Evolutionary conservation across 2,888 invertebrate genomes (phyloP).

Genomic region (Drosophila antonietae): DNA sequence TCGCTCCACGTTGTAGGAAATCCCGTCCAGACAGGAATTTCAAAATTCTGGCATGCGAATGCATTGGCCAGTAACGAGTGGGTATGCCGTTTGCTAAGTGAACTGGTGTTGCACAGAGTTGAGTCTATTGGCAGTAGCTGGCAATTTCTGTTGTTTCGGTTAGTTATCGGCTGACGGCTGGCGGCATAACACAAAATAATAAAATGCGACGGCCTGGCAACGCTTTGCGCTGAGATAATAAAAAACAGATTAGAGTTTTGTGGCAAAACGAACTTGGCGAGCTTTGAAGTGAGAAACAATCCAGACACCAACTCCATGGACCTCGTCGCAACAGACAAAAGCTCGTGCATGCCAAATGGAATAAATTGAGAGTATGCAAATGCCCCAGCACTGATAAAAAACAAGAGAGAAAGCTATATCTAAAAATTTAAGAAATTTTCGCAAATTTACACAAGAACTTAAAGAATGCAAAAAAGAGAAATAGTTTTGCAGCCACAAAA

Average conservation of each 20-base stretch:
- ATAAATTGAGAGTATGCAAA: constrained; percentile 13
- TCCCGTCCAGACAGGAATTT: constrained; percentile 78
- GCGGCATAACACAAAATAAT: constrained; percentile 34
- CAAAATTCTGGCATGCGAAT: constrained; percentile 52
- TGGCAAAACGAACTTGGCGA: constrained; percentile 12
- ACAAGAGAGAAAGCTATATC: background rate
- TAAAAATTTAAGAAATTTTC: background rate
- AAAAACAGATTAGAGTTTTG: constrained; percentile 48
- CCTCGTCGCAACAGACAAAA: background rate
- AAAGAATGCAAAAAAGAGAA: background rate
- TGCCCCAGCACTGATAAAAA: background rate
- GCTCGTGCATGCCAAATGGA: constrained; percentile 1
- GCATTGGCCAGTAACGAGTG: constrained; percentile 21
- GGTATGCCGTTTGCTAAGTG: background rate
- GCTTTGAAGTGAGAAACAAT: constrained; percentile 7
- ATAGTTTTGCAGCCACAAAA: background rate
- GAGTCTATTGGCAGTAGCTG: constrained; percentile 31
- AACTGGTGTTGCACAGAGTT: too few relatives aligned
- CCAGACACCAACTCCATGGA: background rate
- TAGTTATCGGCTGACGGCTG: constrained; percentile 32
- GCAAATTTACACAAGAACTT: background rate
- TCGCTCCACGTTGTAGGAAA: constrained; percentile 56
- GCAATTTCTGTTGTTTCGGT: constrained; percentile 40
- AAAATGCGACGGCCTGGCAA: constrained; percentile 37
- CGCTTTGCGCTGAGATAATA: constrained; percentile 44